phyloP scores from a whole-genome alignment of 1,140 invertebrate genomes.

The Drosophila parabipectinata region DNA sequence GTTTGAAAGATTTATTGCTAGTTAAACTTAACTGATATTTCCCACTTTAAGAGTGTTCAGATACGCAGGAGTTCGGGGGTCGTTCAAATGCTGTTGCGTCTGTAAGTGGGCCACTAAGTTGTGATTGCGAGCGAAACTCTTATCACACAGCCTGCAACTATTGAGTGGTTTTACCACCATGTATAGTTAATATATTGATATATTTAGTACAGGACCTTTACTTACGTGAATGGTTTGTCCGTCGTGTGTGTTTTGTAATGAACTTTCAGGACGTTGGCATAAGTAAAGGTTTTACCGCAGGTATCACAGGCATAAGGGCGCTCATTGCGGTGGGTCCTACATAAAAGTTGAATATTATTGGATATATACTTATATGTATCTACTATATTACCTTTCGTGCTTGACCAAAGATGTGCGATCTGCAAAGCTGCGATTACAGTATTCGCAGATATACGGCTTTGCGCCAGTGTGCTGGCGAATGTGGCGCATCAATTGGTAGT shows the following conservation, averaged over 20 bases:
- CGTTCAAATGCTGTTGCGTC: constrained; percentile 73
- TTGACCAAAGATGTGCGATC: constrained; percentile 86
- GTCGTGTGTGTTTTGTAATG: constrained; percentile 85
- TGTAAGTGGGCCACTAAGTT: constrained; percentile 78
- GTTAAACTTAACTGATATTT: not conserved
- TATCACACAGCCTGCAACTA: constrained; percentile 71
- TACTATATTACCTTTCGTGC: constrained; percentile 85
- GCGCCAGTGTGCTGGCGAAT: constrained; percentile 79
- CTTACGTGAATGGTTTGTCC: constrained; percentile 73
- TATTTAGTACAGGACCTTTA: not conserved
- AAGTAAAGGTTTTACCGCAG: constrained; percentile 90
- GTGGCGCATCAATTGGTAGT: constrained; percentile 81
- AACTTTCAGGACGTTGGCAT: constrained; percentile 87
- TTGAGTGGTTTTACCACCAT: no score
- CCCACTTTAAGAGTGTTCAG: constrained; percentile 34
- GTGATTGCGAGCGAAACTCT: constrained; percentile 74
- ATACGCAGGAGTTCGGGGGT: constrained; percentile 58
- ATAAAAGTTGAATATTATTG: no score
- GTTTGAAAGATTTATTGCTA: not conserved
- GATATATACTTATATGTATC: no score
- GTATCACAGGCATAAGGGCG: constrained; percentile 88
- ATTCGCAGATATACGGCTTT: constrained; percentile 88
- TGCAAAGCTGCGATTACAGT: constrained; percentile 89
- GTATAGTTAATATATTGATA: not conserved
- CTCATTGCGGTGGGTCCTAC: constrained; percentile 89